Evolutionary conservation across 2,797 vertebrate species (phyloP).

Genomic region (Tokudaia muenninki): DNA sequence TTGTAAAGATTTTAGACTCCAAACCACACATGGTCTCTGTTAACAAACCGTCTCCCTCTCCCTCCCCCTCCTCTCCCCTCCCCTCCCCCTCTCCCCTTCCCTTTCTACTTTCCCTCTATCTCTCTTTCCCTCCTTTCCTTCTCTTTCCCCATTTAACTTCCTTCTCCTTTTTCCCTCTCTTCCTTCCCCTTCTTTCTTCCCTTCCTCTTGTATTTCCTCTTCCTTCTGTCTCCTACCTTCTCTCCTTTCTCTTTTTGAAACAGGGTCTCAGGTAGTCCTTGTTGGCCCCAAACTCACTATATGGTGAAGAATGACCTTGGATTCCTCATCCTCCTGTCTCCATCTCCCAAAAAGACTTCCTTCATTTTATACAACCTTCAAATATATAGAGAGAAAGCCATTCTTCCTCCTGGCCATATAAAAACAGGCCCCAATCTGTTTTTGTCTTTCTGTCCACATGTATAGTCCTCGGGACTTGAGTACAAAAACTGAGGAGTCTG

Average conservation of each 20-base stretch:
- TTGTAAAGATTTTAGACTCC: not conserved
- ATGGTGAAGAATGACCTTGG: not conserved
- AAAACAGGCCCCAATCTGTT: not conserved
- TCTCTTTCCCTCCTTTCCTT: not conserved
- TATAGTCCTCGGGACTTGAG: not conserved
- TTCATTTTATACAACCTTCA: not conserved
- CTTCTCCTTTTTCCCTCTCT: too few species aligned
- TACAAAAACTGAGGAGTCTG: not conserved
- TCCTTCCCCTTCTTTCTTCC: not conserved
- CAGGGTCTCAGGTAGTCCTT: not conserved
- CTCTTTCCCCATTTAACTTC: not conserved
- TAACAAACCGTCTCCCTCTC: not conserved
- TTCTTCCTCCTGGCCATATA: not conserved
- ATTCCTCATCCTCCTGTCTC: not conserved
- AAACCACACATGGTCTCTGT: not conserved
- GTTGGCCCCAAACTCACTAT: not conserved
- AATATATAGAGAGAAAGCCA: not conserved
- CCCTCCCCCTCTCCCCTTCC: too few species aligned
- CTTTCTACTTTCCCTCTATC: not conserved
- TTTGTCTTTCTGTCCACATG: not conserved
- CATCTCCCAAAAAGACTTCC: not conserved
- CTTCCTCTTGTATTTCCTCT: not conserved
- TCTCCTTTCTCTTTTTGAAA: not conserved
- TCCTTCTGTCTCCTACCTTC: not conserved
- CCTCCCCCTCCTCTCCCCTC: not conserved